Conservation (phyloP, 2,888 invertebrate species). For the Chydorus sphaericus region DNA sequence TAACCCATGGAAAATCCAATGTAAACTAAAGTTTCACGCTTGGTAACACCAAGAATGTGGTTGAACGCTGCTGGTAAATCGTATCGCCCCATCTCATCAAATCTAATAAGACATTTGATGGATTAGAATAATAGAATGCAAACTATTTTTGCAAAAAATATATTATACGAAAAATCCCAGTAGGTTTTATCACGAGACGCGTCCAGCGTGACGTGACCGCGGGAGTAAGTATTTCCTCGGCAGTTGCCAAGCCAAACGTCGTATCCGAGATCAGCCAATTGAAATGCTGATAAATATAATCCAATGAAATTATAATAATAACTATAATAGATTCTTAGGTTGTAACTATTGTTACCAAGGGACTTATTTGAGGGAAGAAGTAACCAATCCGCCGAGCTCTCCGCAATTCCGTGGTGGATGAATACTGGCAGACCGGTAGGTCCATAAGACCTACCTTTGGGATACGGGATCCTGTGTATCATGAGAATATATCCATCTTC, state of each 20-base stretch:
- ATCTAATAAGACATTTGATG: constrained; percentile 18
- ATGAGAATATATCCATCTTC: constrained; percentile 64
- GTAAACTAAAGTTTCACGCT: constrained; percentile 30
- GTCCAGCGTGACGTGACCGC: constrained; percentile 41
- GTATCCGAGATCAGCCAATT: constrained; percentile 34
- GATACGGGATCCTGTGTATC: constrained; percentile 8
- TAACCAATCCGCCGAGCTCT: constrained; percentile 32
- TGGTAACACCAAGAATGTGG: constrained; percentile 30
- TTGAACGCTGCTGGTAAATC: constrained; percentile 43
- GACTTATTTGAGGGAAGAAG: constrained; percentile 40
- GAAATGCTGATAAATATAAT: neutral
- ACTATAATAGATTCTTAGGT: constrained; percentile 19
- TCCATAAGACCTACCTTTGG: constrained; percentile 1
- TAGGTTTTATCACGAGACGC: constrained; percentile 45
- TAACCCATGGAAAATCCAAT: constrained; percentile 45
- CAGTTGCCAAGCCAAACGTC: constrained; percentile 75
- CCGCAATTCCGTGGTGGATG: constrained; percentile 36
- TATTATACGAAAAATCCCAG: constrained; percentile 46
- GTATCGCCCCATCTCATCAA: constrained; percentile 42
- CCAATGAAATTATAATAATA: neutral
- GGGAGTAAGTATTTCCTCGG: constrained; percentile 62
- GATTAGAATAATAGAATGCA: neutral
- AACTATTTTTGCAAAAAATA: constrained; percentile 18
- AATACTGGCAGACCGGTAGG: constrained; percentile 31
- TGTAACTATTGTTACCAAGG: constrained; percentile 31